These are phyloP conservation scores for Pampus argenteus DNA, from an alignment of 2,797 vertebrate species.

Conservation along the genomic window DNA sequence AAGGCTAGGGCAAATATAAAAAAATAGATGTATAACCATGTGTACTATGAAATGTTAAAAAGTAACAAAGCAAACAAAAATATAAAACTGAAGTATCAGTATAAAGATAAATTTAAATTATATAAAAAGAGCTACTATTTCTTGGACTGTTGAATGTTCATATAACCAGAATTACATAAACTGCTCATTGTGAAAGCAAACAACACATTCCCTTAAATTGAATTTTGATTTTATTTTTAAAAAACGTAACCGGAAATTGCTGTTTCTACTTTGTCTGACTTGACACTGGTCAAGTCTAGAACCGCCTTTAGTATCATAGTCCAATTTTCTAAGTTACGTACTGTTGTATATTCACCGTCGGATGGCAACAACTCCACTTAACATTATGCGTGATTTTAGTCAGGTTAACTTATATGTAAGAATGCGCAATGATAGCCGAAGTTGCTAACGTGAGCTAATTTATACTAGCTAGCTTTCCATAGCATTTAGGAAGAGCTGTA, in stretches of 20 bases:
- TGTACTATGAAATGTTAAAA: too few relatives aligned
- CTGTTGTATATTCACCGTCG: background rate
- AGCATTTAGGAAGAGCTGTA: background rate
- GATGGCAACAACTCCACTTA: background rate
- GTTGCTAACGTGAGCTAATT: background rate
- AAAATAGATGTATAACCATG: too few relatives aligned
- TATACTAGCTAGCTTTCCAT: background rate
- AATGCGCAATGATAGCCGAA: background rate
- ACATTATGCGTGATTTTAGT: background rate
- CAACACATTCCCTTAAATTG: background rate
- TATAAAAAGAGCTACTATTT: rapidly evolving
- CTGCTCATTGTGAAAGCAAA: rapidly evolving
- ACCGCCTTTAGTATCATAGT: slow-evolving; percentile 37
- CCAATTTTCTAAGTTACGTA: slow-evolving; percentile 5
- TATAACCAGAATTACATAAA: rapidly evolving
- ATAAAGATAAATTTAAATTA: too few relatives aligned
- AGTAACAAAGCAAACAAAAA: too few relatives aligned
- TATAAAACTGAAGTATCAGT: too few relatives aligned
- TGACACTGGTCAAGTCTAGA: too few relatives aligned
- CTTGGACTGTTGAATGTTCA: background rate
- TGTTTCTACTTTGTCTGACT: rapidly evolving
- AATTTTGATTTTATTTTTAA: background rate
- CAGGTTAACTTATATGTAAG: background rate
- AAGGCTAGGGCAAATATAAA: too few relatives aligned
- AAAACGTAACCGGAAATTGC: slow-evolving; percentile 6